A percentile compares a stretch with the other conserved stretches of the same genome.
phyloP scores from a whole-genome alignment of 2,113 vertebrate species.

The Hyperoodon ampullatus region DNA sequence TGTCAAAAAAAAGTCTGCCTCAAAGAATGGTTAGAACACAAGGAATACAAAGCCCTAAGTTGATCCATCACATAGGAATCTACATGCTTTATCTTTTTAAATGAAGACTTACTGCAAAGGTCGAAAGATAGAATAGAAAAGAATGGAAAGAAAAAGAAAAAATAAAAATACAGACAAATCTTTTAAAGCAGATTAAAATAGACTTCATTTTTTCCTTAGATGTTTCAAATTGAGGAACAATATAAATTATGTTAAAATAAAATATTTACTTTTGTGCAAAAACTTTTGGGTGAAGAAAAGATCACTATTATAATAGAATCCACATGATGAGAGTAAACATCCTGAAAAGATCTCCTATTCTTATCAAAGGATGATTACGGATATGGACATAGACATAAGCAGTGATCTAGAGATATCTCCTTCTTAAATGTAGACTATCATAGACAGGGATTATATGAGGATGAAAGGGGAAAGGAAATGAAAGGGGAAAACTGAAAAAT shows the following conservation, averaged over 20 bases:
- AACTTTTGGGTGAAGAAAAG: neutral
- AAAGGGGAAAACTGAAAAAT: neutral
- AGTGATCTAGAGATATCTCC: neutral
- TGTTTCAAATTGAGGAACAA: neutral
- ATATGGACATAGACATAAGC: neutral
- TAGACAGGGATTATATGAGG: neutral
- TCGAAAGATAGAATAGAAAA: neutral
- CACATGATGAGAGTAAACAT: neutral
- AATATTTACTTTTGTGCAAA: constrained; percentile 23
- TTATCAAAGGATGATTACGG: neutral
- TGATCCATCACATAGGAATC: neutral
- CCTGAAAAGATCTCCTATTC: neutral
- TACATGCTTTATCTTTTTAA: neutral
- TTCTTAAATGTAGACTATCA: neutral
- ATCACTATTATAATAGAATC: neutral
- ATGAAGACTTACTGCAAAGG: neutral
- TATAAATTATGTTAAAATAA: neutral
- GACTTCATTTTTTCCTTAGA: neutral
- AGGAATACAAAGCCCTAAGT: neutral
- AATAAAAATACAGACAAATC: neutral
- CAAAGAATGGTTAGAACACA: neutral
- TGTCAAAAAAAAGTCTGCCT: neutral
- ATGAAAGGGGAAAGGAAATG: neutral
- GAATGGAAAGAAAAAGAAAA: neutral
- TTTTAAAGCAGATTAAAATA: neutral